Evolutionary conservation across 1,140 invertebrate genomes (phyloP).

Genomic region (Diorhabda elongata): DNA sequence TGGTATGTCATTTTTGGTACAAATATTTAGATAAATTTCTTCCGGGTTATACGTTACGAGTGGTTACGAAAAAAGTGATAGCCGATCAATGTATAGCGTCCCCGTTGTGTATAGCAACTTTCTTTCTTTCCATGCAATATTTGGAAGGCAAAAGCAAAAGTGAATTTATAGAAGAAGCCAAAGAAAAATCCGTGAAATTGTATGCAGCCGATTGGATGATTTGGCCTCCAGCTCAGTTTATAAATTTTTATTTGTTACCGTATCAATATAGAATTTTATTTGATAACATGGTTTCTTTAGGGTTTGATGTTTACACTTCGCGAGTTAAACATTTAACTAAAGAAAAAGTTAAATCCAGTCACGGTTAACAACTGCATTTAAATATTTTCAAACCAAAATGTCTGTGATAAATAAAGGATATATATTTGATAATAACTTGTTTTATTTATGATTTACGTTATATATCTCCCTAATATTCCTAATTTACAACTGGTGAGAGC

Average conservation of each 20-base stretch:
- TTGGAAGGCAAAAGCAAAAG: conserved; percentile 62
- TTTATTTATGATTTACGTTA: too few relatives aligned
- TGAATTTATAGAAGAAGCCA: conserved; percentile 69
- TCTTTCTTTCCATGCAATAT: conserved; percentile 73
- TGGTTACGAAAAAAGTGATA: conserved; percentile 79
- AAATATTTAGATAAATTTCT: conserved; percentile 64
- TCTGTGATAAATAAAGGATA: background rate
- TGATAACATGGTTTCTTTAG: conserved; percentile 85
- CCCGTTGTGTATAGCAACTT: conserved; percentile 75
- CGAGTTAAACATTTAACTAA: conserved; percentile 67
- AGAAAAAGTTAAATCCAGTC: conserved; percentile 42
- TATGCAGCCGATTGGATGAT: conserved; percentile 80
- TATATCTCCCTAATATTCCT: too few relatives aligned
- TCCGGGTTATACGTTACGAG: conserved; percentile 63
- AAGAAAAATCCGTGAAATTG: conserved; percentile 70
- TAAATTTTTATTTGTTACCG: conserved; percentile 87
- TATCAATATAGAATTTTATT: conserved; percentile 81
- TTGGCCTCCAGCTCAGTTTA: conserved; percentile 78
- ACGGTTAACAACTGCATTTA: conserved; percentile 71
- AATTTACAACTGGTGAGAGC: too few relatives aligned
- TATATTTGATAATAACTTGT: too few relatives aligned
- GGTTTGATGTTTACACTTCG: conserved; percentile 90
- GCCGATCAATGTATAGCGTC: conserved; percentile 86
- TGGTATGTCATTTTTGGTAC: conserved; percentile 87
- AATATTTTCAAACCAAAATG: background rate